Percentiles rank a stretch among this genome's conserved stretches.
Conservation (phyloP, 1,140 invertebrate genomes). For the Neotoxoptera formosana region DNA sequence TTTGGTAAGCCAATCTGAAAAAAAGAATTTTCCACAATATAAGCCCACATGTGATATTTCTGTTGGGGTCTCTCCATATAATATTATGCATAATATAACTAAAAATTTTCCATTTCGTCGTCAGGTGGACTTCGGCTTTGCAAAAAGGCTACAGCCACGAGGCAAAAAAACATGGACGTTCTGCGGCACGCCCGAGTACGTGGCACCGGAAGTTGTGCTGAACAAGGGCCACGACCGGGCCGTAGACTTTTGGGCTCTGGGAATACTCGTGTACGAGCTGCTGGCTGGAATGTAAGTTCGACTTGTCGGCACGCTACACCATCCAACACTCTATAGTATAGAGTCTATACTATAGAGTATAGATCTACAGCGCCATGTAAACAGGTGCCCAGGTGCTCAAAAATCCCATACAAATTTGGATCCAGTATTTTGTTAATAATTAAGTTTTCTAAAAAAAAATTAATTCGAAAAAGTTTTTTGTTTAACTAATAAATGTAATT, state of each 20-base stretch:
- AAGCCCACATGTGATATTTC: too few relatives aligned
- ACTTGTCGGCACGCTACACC: neutral
- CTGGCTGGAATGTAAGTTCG: slow-evolving; percentile 73
- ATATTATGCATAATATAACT: neutral
- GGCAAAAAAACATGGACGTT: slow-evolving; percentile 86
- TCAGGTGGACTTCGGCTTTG: slow-evolving; percentile 97
- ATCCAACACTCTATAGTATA: too few relatives aligned
- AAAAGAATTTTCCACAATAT: too few relatives aligned
- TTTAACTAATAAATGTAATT: too few relatives aligned
- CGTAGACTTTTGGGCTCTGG: slow-evolving; percentile 95
- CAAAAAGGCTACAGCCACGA: slow-evolving; percentile 75
- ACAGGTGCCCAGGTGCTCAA: too few relatives aligned
- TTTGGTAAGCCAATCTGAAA: neutral
- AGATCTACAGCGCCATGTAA: too few relatives aligned
- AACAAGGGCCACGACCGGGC: slow-evolving; percentile 90
- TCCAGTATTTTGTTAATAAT: too few relatives aligned
- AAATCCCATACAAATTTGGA: too few relatives aligned
- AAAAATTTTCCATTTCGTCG: neutral
- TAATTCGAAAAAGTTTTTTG: too few relatives aligned
- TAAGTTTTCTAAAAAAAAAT: too few relatives aligned
- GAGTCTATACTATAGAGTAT: too few relatives aligned
- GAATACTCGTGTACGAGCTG: slow-evolving; percentile 91
- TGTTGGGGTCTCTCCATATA: too few relatives aligned
- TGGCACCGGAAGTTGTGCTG: slow-evolving; percentile 94
- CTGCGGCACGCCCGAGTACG: slow-evolving; percentile 93